Base-by-base conservation (phyloP, 2,797 vertebrate species). In the Silurus aristotelis region DNA sequence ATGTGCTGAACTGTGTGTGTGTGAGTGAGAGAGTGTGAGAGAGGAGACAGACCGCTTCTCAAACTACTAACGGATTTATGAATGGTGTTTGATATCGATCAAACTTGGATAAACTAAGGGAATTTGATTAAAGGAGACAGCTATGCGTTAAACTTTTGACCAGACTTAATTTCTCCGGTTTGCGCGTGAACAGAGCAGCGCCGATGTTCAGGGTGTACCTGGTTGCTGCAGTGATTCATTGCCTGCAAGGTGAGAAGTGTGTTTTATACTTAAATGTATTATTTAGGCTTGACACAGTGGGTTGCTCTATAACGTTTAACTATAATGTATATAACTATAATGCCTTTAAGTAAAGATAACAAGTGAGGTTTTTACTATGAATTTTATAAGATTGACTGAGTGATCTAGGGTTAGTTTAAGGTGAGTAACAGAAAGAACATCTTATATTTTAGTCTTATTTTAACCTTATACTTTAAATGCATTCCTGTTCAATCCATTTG, bases 241-340 rank as follows among this genome's bases (percentile, higher is more conserved):
- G 72, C n/a, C 76, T 87, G 86, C 77, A 89, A 89, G 91, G 91
- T 92, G 87, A 91, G 85, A 43, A 56, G 27, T 79, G 25, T 82
- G 6, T 22, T 55, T 43, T 15, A 61, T 48, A 7, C 0, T 9
- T 61, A 7, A 9, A 5, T 17, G 6, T 48, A 80, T 80, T 52
- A 25, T 10, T 64, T 9, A 64, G 0, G 31, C 12, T 7, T 2
- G 25, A 58, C 52, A 77, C 5, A 27, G 27, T 20, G 25, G 27
- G 8, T 15, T 15, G 4, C 60, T 64, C 12, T 64, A 9, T 64
- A 63, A 64, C 5, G 10, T 63, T 14, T 61, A 61, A 22, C 2
- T 55, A 5, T 14, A 70, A 15, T 1, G 25, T 52, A 8, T 52
- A 9, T 22, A 61, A 22, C 6, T 68, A 68, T 48, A 70, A 70